Conservation (phyloP, 37 sponge, comb jelly and placozoan species). For the Beroe forskalii region DNA sequence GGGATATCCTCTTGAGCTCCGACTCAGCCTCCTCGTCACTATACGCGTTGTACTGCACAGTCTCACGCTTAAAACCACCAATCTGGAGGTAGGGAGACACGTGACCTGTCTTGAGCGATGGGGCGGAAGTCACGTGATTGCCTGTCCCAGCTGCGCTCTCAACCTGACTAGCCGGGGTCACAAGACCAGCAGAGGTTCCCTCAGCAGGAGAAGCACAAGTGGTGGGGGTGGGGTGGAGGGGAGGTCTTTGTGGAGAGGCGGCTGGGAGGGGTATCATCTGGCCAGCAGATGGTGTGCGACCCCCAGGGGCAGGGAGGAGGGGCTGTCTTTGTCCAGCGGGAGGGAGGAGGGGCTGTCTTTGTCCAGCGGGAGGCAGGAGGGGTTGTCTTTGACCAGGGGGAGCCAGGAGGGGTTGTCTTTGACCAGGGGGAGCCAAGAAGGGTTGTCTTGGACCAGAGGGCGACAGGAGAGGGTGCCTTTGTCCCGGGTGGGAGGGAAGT, state of each 20-base stretch:
- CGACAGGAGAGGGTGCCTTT: no score
- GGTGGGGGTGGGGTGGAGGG: not conserved
- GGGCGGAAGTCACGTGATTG: no score
- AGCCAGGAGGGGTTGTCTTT: not conserved
- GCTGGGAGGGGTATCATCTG: not conserved
- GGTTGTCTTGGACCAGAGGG: no score
- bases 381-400: not conserved
- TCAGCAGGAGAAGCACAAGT: not conserved
- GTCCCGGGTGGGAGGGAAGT: no score
- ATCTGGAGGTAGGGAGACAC: not conserved
- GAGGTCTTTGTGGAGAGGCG: not conserved
- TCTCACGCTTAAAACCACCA: not conserved
- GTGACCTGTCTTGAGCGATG: not conserved
- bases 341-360: not conserved
- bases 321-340: not conserved
- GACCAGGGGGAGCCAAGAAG: not conserved
- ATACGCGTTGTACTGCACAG: not conserved
- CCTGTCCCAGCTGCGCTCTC: no score
- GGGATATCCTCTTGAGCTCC: slow-evolving; percentile 19
- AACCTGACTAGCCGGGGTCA: not conserved
- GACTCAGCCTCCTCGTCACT: slow-evolving; percentile 30
- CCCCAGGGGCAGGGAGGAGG: not conserved
- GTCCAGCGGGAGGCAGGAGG: not conserved
- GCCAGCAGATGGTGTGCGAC: not conserved
- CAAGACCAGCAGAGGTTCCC: not conserved